Evolutionary conservation across 2,888 invertebrate species (phyloP), one percentile per base, ranked within the genome.

Genomic region (Ganaspis brasiliensis): DNA sequence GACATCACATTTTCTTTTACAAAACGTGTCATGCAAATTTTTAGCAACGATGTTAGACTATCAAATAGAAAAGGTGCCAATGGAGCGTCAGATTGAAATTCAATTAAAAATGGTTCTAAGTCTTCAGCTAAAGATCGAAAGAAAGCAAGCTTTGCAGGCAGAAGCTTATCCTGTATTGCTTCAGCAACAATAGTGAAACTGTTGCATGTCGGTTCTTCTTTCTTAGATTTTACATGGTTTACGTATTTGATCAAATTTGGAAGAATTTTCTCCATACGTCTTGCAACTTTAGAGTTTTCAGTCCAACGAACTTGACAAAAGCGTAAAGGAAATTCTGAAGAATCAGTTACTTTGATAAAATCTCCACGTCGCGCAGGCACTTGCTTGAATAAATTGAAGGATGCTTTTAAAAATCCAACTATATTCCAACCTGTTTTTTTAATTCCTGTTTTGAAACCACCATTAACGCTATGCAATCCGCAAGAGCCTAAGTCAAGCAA

Each of bases 21-120:
- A 71, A 81, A 75, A 24, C 59, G 45, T 10, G 24, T 55, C 79
- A 78, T 77, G 16, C 72, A 24, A 75, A 45, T 74, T n/a, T 45
- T 57, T 14, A 77, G 26, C 16, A 73, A 55, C 5, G 19, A 21
- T 19, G 55, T 70, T 0, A 79, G 59, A 21, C 45, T 37, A n/a
- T 63, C 59, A 63, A 78, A 72, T 9, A 83, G 59, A 55, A 79
- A 77, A 40, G 80, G 79, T 16, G 75, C 77, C 12, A 81, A 24
- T 16, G 81, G 79, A 10, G 26, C 52, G 73, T 83, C 76, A 6
- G 81, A 74, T 56, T 83, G 80, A 56, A 79, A 83, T 40, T 80
- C 55, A 19, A 40, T 80, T 19, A 80, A 63, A 75, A 81, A 82
- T 24, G 81, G 79, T 49, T 82, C 79, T 14, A 82, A 21, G 21